Evolutionary conservation across 2,113 vertebrate species (phyloP), one percentile per base, ranked within the genome.

Genomic region (Laticauda colubrina): DNA sequence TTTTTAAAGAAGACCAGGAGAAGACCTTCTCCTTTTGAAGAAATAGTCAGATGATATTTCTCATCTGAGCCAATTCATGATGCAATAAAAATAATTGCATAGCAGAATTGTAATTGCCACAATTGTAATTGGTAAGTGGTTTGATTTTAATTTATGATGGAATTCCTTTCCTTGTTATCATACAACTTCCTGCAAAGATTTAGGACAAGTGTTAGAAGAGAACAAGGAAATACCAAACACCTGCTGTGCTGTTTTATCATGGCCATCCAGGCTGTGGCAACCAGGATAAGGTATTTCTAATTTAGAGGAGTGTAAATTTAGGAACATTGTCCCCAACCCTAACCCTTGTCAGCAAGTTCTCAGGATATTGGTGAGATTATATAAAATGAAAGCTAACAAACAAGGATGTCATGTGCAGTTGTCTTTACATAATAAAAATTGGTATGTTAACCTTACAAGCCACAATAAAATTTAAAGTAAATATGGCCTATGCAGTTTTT

Each of bases 381-480:
- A 95, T 95, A 95, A 59, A 96, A 95, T 4, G 23, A 96, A 96
- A 92, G 90, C 85, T 94, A 96, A 94, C 95, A 96, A 95, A 94
- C 91, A 97, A 95, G 61, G 88, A 96, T 94, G 92, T 97, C 95
- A 96, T 96, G 95, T 97, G 94, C 95, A 96, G 96, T 96, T 97
- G 94, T 95, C 93, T 96, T 97, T 96, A 96, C 93, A 95, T 90
- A 96, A 92, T 92, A 69, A 95, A 95, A 93, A 89, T 88, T 94
- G 94, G 94, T 87, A 94, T 96, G 93, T 95, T 97, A 95, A 94
- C 95, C 97, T 95, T 96, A 96, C 91, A 96, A 97, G 96, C 89
- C 95, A 92, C 85, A 94, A 51, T 29, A 96, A 94, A 12, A 94
- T 94, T 94, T 92, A 87, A 95, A 95, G 96, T 96, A 55, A 96